phyloP scores from a whole-genome alignment of 2,113 vertebrate species.

The human (Homo sapiens) region GRCh38 chr5:11906001-11906500 shows the following conservation, averaged over 20 bases:
- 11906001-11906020: neutral
- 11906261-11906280: neutral
- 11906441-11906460: neutral
- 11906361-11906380: neutral
- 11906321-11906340: neutral
- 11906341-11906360: neutral
- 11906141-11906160: neutral
- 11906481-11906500: accelerated
- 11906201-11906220: neutral
- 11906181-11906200: neutral
- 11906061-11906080: slow-evolving; percentile 2
- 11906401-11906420: neutral
- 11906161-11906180: neutral
- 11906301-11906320: neutral
- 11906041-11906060: neutral
- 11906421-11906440: neutral
- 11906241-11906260: too few relatives aligned
- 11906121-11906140: neutral
- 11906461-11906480: neutral
- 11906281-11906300: neutral
- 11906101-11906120: neutral
- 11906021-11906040: neutral
- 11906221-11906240: neutral
- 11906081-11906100: neutral
- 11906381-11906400: neutral